Percentiles rank a stretch among this genome's conserved stretches.
These are phyloP conservation scores for Bembecia ichneumoniformis DNA, from an alignment of 2,888 invertebrate species.

Conservation along the genomic window DNA sequence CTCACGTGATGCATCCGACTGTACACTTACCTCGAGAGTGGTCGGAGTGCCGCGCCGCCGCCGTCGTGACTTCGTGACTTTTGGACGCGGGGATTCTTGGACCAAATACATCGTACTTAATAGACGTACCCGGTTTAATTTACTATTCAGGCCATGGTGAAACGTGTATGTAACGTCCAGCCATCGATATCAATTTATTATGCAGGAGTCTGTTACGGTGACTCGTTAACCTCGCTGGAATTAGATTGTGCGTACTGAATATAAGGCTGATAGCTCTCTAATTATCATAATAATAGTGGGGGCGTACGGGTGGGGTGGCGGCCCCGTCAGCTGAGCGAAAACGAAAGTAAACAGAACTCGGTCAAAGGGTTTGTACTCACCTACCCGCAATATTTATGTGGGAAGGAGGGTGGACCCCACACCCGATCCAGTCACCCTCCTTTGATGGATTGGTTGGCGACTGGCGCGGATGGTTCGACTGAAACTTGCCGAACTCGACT, in stretches of 20 bases:
- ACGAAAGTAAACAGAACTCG: conserved; percentile 74
- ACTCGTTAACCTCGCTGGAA: conserved; percentile 25
- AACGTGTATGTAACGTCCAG: neutral
- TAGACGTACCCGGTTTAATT: neutral
- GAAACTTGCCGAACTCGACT: conserved; percentile 56
- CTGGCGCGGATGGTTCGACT: conserved; percentile 63
- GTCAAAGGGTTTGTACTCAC: conserved; percentile 73
- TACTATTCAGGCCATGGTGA: neutral
- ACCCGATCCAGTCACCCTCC: conserved; percentile 63
- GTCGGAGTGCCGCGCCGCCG: no score
- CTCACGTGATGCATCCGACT: no score
- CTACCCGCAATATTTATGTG: conserved; percentile 73
- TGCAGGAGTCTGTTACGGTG: conserved; percentile 2
- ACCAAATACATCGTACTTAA: neutral
- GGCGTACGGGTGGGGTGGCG: conserved; percentile 51
- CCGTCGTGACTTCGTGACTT: no score
- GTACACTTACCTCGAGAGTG: no score
- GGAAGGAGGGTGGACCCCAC: conserved; percentile 57
- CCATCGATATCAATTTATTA: neutral
- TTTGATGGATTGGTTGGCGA: conserved; percentile 72
- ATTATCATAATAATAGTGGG: conserved; percentile 69
- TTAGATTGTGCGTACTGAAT: conserved; percentile 24
- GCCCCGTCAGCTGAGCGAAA: conserved; percentile 72
- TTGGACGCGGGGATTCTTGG: no score
- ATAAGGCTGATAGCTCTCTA: conserved; percentile 56